phyloP scores from a whole-genome alignment of 2,113 vertebrate species.

The Echinops telfairi region DNA sequence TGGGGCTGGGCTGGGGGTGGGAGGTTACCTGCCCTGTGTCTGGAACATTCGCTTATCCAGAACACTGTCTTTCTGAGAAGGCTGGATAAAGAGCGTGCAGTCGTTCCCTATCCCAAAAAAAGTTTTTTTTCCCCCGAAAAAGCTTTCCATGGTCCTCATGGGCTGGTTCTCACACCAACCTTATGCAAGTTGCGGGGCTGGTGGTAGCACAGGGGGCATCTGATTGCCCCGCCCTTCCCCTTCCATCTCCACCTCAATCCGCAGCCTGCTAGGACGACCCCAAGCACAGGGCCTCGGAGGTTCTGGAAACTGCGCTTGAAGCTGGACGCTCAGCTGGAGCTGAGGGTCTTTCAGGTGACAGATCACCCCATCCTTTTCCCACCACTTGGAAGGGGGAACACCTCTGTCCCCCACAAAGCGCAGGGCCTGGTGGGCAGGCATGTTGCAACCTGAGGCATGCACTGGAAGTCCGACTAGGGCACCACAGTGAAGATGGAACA shows the following conservation, averaged over 20 bases:
- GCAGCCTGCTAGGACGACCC: background rate
- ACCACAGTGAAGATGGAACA: background rate
- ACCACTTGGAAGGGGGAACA: background rate
- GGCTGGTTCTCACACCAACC: background rate
- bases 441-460: background rate
- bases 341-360: background rate
- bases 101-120: background rate
- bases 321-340: background rate
- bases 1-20: too few species aligned
- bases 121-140: background rate
- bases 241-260: constrained; percentile 7
- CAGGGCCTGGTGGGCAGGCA: background rate
- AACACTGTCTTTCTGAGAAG: background rate
- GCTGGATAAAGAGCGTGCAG: too few species aligned
- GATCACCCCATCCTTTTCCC: background rate
- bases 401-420: background rate
- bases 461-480: background rate
- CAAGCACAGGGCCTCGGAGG: background rate
- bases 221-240: background rate
- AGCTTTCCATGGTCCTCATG: background rate
- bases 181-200: background rate
- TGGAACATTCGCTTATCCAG: background rate
- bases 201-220: background rate
- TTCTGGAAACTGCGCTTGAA: background rate
- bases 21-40: background rate